A percentile compares a stretch with the other conserved stretches of the same genome.
Evolutionary conservation across 2,888 invertebrate genomes (phyloP).

Genomic region (Drosophila prolongata): DNA sequence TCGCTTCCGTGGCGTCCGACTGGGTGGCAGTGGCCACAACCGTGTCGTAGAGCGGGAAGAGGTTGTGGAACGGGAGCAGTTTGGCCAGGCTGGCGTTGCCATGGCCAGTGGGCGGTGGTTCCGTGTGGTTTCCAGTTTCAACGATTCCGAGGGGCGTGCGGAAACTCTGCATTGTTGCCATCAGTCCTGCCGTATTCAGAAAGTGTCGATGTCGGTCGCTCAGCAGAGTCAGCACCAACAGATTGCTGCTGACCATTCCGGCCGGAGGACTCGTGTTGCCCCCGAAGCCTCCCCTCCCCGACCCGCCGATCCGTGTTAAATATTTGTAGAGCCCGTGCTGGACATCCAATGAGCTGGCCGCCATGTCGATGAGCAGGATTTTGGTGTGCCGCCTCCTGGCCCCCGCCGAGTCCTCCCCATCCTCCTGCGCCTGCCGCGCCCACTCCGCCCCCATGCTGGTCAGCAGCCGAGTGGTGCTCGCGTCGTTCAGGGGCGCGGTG

Average conservation of each 20-base stretch:
- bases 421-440: conserved; percentile 11
- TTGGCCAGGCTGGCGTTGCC: conserved; percentile 60
- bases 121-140: conserved; percentile 3
- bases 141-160: conserved; percentile 42
- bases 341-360: conserved; percentile 83
- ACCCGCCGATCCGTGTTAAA: conserved; percentile 72
- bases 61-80: conserved; percentile 81
- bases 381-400: conserved; percentile 72
- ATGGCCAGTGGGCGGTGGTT: conserved; percentile 11
- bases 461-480: conserved; percentile 76
- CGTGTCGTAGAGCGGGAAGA: conserved; percentile 84
- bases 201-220: conserved; percentile 84
- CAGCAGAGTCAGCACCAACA: conserved; percentile 83
- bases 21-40: conserved; percentile 65
- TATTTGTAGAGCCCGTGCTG: conserved; percentile 83
- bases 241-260: conserved; percentile 77
- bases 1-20: conserved; percentile 26
- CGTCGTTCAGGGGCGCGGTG: conserved; percentile 82
- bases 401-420: background rate
- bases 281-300: background rate
- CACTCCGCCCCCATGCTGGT: conserved; percentile 48
- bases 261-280: conserved; percentile 33
- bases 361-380: conserved; percentile 83
- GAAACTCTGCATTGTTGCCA: conserved; percentile 81
- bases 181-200: conserved; percentile 81